These are phyloP conservation scores for Gymnobelideus leadbeateri DNA, from an alignment of 2,113 vertebrate genomes.

Conservation along the genomic window DNA sequence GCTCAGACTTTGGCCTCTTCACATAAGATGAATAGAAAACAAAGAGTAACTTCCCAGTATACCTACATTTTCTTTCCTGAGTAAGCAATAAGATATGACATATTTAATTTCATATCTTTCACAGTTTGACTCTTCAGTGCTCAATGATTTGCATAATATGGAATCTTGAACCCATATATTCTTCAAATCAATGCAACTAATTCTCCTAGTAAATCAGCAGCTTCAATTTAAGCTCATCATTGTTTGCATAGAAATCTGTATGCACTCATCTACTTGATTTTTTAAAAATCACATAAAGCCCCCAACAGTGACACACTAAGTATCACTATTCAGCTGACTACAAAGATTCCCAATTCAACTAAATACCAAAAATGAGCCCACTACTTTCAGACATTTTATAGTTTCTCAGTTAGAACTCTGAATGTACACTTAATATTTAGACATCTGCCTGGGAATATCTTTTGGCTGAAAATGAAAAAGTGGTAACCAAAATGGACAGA, in stretches of 20 bases:
- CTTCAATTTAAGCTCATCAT: constrained; percentile 82
- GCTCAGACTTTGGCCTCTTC: not conserved
- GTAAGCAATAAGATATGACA: constrained; percentile 68
- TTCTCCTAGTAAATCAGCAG: constrained; percentile 77
- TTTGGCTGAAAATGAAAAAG: constrained; percentile 73
- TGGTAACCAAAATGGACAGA: constrained; percentile 70
- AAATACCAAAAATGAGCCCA: constrained; percentile 79
- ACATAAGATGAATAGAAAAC: not conserved
- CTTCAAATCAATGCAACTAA: constrained; percentile 80
- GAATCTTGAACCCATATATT: constrained; percentile 76
- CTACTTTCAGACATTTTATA: constrained; percentile 72
- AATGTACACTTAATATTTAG: constrained; percentile 68
- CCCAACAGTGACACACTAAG: constrained; percentile 76
- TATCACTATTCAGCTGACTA: constrained; percentile 79
- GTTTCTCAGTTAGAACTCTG: constrained; percentile 73
- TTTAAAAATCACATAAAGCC: constrained; percentile 81
- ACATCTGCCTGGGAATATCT: constrained; percentile 72
- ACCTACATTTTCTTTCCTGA: constrained; percentile 65
- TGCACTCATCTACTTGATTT: constrained; percentile 78
- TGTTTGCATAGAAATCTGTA: constrained; percentile 81
- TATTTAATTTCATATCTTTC: constrained; percentile 69
- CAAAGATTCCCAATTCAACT: constrained; percentile 79
- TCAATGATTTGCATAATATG: constrained; percentile 81
- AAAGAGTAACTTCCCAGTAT: constrained; percentile 61
- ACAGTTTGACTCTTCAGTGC: constrained; percentile 71